Base-by-base conservation (phyloP, 2,797 vertebrate genomes). In the Microctenopoma lineatum region DNA sequence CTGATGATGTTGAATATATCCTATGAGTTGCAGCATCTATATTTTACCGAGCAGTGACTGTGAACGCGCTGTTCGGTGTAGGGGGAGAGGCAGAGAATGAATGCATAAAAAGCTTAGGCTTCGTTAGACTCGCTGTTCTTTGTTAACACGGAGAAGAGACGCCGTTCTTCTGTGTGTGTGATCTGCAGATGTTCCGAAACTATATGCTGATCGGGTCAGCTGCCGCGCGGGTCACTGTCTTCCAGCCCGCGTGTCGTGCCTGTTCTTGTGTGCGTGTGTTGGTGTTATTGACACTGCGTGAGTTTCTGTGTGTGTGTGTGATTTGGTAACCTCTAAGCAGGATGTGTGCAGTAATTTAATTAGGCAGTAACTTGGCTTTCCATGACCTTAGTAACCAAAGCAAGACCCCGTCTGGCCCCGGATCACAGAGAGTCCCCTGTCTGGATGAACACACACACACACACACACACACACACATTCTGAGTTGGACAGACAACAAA, bases 291-390 rank as follows among this genome's bases (percentile, higher is more conserved):
- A 18, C 5, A 18, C 7, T 50, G n/a, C 46, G 14, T 57, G 38
- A 42, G 16, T 42, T 42, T 67, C 53, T 66, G 41, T 71, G 18
- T 50, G 50, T 68, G 51, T 63, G 48, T 70, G 75, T 78, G 57
- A 73, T 14, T 80, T 69, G 75, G 56, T 73, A 70, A 79, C 69
- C 71, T 80, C 61, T 72, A 59, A 89, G 85, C 85, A 86, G 90
- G 87, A 91, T 88, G 89, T 88, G 81, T 70, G 60, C 81, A 75
- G 68, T 90, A 91, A 93, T 94, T 84, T 86, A 93, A 94, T 94
- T 92, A 93, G 83, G 73, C 81, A 73, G 80, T 84, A 85, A 87
- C 79, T 86, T 84, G 84, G 72, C 76, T 76, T 65, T 62, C 66
- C 59, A 38, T 85, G 89, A 92, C 87, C 86, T 84, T 61, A 59